These are phyloP conservation scores for Pseudorhiza aurosa DNA, from an alignment of 30 jellyfish, hydroid and myxozoan genomes.

Conservation along the genomic window DNA sequence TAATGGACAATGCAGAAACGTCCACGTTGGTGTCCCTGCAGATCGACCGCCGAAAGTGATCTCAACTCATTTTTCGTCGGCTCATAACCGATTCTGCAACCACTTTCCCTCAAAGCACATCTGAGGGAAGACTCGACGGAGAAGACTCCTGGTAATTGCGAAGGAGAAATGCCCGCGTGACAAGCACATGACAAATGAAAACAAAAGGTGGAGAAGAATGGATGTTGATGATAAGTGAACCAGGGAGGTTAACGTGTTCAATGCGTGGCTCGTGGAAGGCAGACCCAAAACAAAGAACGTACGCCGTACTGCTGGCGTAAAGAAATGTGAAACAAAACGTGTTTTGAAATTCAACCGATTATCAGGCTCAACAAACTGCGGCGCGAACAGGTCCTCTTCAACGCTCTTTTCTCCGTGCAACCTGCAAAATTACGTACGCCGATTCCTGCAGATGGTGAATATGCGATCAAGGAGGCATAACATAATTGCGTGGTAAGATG, in stretches of 20 bases:
- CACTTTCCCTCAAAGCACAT: too few relatives aligned
- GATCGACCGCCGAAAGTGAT: too few relatives aligned
- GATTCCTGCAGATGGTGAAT: not conserved
- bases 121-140: too few relatives aligned
- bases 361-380: constrained; percentile 1
- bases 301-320: not conserved
- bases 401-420: not conserved
- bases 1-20: too few relatives aligned
- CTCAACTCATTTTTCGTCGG: too few relatives aligned
- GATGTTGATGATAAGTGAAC: too few relatives aligned
- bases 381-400: constrained; percentile 2
- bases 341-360: not conserved
- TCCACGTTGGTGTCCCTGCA: too few relatives aligned
- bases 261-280: not conserved
- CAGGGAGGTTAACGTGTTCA: too few relatives aligned
- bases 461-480: too few relatives aligned
- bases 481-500: too few relatives aligned
- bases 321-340: not conserved
- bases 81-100: too few relatives aligned
- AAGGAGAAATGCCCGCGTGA: constrained; percentile 1
- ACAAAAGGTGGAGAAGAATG: not conserved
- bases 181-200: not conserved
- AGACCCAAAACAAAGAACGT: not conserved
- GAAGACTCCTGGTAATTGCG: too few relatives aligned
- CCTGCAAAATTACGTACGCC: not conserved